Percentiles rank a stretch among this genome's conserved stretches.
phyloP scores from a whole-genome alignment of 2,797 vertebrate genomes.

The Anguilla anguilla region DNA sequence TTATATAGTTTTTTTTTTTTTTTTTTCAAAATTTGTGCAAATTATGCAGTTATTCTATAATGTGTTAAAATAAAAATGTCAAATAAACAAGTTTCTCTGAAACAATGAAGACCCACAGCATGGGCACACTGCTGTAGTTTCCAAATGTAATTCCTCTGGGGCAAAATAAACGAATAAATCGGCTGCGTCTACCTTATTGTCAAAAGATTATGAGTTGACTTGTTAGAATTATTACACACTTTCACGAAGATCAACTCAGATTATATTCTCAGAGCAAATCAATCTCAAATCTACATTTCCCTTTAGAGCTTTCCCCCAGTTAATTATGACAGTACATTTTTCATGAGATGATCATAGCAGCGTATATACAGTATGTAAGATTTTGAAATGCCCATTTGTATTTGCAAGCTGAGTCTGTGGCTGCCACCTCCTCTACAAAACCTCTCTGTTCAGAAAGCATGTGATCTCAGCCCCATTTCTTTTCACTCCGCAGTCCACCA shows the following conservation, averaged over 20 bases:
- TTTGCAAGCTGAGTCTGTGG: no score
- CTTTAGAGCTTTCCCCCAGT: slow-evolving; percentile 22
- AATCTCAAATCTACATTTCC: background rate
- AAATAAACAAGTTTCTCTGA: background rate
- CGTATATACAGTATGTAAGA: no score
- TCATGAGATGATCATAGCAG: background rate
- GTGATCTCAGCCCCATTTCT: no score
- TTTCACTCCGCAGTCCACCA: no score
- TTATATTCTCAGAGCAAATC: background rate
- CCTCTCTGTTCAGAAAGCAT: no score
- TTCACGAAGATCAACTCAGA: background rate
- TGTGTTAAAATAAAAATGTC: background rate
- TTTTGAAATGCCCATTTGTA: no score
- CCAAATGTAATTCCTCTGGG: background rate
- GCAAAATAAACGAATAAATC: slow-evolving; percentile 27
- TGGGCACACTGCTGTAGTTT: background rate
- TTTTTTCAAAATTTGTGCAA: background rate
- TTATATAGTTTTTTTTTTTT: background rate
- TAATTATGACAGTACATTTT: slow-evolving; percentile 26
- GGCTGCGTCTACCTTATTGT: slow-evolving; percentile 8
- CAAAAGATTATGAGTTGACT: background rate
- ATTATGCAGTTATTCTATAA: background rate
- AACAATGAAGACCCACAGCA: background rate
- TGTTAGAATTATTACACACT: background rate
- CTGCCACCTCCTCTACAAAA: no score